phyloP scores from a whole-genome alignment of 2,113 vertebrate species.

The Porphyrio hochstetteri region DNA sequence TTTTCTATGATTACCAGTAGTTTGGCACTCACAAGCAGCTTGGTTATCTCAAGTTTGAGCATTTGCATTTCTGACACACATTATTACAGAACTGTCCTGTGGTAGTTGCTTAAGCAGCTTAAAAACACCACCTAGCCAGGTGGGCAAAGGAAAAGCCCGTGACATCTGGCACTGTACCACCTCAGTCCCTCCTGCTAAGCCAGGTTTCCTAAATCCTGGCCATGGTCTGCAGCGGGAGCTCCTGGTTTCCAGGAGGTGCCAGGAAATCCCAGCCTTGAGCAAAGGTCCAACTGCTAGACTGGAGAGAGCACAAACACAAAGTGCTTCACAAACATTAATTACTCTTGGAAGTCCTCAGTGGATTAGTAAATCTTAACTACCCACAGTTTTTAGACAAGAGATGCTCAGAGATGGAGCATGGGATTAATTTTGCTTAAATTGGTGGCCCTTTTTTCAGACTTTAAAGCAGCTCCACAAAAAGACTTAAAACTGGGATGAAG shows the following conservation, averaged over 20 bases:
- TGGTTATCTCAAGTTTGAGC: not conserved
- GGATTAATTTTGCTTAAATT: not conserved
- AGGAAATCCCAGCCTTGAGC: not conserved
- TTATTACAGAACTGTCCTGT: not conserved
- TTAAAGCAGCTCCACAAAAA: not conserved
- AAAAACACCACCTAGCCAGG: not conserved
- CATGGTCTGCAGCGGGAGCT: fast-evolving
- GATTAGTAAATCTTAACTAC: not conserved
- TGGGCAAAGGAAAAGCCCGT: not conserved
- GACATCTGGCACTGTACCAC: not conserved
- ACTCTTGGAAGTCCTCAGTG: not conserved
- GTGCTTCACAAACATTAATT: not conserved
- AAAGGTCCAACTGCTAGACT: not conserved
- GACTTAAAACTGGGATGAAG: not conserved
- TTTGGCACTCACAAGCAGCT: not conserved
- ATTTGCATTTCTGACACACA: not conserved
- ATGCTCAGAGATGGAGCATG: not conserved
- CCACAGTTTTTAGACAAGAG: not conserved
- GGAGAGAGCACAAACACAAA: not conserved
- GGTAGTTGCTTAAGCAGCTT: not conserved
- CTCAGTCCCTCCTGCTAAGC: not conserved
- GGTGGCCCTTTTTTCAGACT: not conserved
- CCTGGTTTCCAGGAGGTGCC: not conserved
- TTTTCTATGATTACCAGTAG: not conserved
- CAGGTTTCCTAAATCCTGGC: not conserved